Evolutionary conservation across 2,113 vertebrate species (phyloP), one percentile per base, ranked within the genome.

Genomic region (Manacus vitellinus): DNA sequence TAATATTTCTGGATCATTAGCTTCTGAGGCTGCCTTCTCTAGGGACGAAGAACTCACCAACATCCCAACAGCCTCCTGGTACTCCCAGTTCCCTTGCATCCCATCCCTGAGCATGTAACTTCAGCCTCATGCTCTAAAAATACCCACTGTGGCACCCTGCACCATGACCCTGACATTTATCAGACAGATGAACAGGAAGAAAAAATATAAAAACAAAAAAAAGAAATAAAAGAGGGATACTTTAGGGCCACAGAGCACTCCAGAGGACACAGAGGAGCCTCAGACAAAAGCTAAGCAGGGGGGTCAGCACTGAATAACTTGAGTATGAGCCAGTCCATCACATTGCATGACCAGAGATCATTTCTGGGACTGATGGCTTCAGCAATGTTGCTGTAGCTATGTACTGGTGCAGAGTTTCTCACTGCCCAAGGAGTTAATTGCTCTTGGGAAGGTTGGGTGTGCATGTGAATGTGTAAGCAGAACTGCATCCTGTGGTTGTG

Each of bases 381-480:
- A 73, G n/a, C 12, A 20, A 35, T 2, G 14, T 23, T 10, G 21
- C 8, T 80, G 30, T 62, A 90, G 66, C 37, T n/a, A 22, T 1
- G 22, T 30, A 24, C 13, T 49, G 22, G 20, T 27, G 13, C 39
- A 65, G 28, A 22, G 8, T 41, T 90, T 67, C 43, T 80, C 67
- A 73, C 7, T 80, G 27, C 24, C 37, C 22, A 39, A 31, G 20
- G 35, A 67, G 54, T 30, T 76, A 8, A 30, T 73, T 77, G 30
- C 28, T 74, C n/a, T 44, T 43, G 33, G 61, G 28, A 71, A 54
- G 35, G 28, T 0, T 74, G 41, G 3, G 16, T 66, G 25, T 58
- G 49, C 3, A 1, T 47, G 27, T 54, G 35, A 11, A 24, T 46
- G 31, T 0, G 0, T 23, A 17, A 54, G 27, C 35, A 89, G 75